Base-by-base conservation (phyloP, 2,888 invertebrate species). In the Eutolmus rufibarbis region DNA sequence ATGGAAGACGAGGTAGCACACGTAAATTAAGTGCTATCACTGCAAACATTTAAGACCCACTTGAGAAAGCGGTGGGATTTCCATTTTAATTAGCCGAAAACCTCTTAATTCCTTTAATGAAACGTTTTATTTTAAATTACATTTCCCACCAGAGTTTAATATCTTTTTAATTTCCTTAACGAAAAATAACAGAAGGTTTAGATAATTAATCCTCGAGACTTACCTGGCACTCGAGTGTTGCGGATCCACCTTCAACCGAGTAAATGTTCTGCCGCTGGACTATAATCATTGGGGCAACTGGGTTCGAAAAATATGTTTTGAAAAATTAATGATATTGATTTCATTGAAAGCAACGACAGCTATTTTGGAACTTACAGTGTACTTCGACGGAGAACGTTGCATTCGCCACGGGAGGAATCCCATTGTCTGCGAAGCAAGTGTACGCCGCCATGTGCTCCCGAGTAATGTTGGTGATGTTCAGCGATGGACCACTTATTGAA, bases 361-460 rank as follows among this genome's bases (percentile, higher is more conserved):
- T 19, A 84, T 57, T 31, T 57, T 91, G 16, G 12, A 46, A 95
- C 97, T 96, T 93, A 98, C 98, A 98, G 91, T 97, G 96, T 9
- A 98, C 97, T 92, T 97, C 96, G n/a, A 98, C 94, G 87, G 95
- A 94, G 89, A 96, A 97, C 16, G 95, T 96, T 91, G 96, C 96
- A 91, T 95, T 96, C 34, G 96, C 96, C 31, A 96, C 94, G 0
- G 98, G 98, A 66, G 96, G 95, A 90, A 98, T 95, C 1, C 97
- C 98, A 91, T 98, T 98, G 91, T 95, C 95, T 19, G 97, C 97
- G 82, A 94, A 94, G 90, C 96, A 96, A 89, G 94, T 94, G 91
- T 96, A 96, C n/a, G 94, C 94, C 51, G 96, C 96, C 95, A 95
- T 96, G 91, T 96, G 95, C 87, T 94, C 94, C 87, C 96, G 93